A percentile compares a stretch with the other conserved stretches of the same genome.
Evolutionary conservation across 2,113 vertebrate genomes (phyloP).

Genomic region (Chitala chitala): DNA sequence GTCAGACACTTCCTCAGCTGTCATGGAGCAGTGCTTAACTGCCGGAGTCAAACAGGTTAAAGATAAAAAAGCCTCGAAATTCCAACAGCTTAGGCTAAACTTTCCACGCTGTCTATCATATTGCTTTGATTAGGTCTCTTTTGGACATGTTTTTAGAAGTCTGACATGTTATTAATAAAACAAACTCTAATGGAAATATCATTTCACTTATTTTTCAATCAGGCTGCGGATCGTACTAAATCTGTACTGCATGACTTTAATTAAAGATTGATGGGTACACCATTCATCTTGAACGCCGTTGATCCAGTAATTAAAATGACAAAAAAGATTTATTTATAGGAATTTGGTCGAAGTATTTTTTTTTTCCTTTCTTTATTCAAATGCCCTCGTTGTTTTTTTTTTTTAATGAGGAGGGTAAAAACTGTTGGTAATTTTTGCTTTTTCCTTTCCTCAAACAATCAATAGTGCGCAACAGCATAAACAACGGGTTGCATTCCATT

Average conservation of each 20-base stretch:
- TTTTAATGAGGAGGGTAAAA: constrained; percentile 44
- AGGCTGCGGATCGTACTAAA: constrained; percentile 61
- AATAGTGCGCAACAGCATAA: constrained; percentile 39
- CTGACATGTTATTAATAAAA: constrained; percentile 73
- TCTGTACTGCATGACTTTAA: constrained; percentile 71
- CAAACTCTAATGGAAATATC: constrained; percentile 75
- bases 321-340: constrained; percentile 71
- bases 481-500: constrained; percentile 47
- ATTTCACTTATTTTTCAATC: constrained; percentile 75
- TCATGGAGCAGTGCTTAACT: neutral
- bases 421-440: constrained; percentile 36
- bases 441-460: constrained; percentile 28
- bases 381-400: constrained; percentile 36
- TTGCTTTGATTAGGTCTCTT: constrained; percentile 56
- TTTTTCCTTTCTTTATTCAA: constrained; percentile 49
- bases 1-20: neutral
- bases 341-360: constrained; percentile 61
- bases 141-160: constrained; percentile 64
- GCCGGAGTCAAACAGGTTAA: constrained; percentile 29
- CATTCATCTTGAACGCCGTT: constrained; percentile 62
- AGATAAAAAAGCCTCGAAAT: constrained; percentile 42
- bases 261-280: constrained; percentile 70
- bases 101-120: constrained; percentile 52
- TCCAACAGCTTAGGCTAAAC: constrained; percentile 36
- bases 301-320: constrained; percentile 73